Base-by-base conservation (phyloP, 2,888 invertebrate genomes). In the Lasioglossum zephyrum region DNA sequence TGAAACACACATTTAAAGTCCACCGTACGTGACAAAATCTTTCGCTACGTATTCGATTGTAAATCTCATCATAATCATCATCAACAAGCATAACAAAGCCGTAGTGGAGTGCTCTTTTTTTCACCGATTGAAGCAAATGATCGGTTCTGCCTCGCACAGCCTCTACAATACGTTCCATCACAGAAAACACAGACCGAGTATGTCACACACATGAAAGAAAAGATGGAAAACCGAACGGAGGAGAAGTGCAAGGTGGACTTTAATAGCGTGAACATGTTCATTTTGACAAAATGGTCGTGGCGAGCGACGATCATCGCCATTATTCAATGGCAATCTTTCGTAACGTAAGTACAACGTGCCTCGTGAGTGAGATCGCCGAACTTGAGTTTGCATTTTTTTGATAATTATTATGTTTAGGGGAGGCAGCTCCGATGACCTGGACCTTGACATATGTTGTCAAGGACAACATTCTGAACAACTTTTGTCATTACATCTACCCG, bases 1-100 rank as follows among this genome's bases (percentile, higher is more conserved):
- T 93, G 87, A 83, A 84, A 91, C 92, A 89, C 85, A 80, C 86
- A 93, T 93, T 44, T 92, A 94, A 94, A 94, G 93, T 93, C 94
- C 93, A 94, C 93, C 94, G 86, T 85, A 81, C 84, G 79, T 85
- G 79, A 82, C 77, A 85, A 39, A 87, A 78, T 77, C 26, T 72
- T 75, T 77, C 63, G 53, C 80, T 86, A 77, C 47, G 75, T 72
- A 73, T 74, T 75, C 78, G 72, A 60, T 60, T 73, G 78, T 88
- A 90, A 90, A 90, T 83, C 80, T 82, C 66, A 69, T 69, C 69
- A 69, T 69, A 39, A 66, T 36, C 66, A 69, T 77, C 73, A 74
- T 81, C 53, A 86, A 70, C 77, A 86, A 85, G 77, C 73, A 60
- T 36, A 74, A 87, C 79, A 79, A 82, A 89, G 80, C 83, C 66